Evolutionary conservation across 2,888 invertebrate species (phyloP).

Genomic region (Lepidocyrtinus sp.): DNA sequence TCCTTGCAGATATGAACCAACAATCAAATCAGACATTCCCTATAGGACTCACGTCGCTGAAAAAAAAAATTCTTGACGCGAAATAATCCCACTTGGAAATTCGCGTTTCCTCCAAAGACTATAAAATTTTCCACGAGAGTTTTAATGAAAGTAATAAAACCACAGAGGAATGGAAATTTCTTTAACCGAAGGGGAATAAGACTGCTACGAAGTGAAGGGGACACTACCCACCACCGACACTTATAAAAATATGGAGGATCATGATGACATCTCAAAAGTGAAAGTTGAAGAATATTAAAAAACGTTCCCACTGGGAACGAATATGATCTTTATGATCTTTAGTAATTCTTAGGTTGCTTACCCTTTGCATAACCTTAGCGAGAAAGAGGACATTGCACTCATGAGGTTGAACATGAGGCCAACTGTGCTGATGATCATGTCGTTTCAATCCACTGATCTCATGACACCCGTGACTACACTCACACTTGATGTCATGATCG

Average conservation of each 20-base stretch:
- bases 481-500: conserved; percentile 65
- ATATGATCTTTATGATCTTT: background rate
- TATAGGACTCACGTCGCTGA: too few relatives aligned
- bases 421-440: conserved; percentile 68
- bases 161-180: too few relatives aligned
- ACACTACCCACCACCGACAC: too few relatives aligned
- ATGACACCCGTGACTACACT: conserved; percentile 69
- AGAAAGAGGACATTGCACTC: conserved; percentile 91
- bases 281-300: too few relatives aligned
- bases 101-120: background rate
- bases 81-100: conserved; percentile 4
- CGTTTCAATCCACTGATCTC: conserved; percentile 68
- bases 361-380: conserved; percentile 79
- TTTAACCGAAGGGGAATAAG: too few relatives aligned
- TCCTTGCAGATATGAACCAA: too few relatives aligned
- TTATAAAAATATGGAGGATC: too few relatives aligned
- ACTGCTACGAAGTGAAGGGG: too few relatives aligned
- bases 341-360: conserved; percentile 40
- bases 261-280: too few relatives aligned
- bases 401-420: conserved; percentile 76
- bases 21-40: too few relatives aligned
- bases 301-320: background rate
- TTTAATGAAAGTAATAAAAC: conserved; percentile 57
- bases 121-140: background rate
- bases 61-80: too few relatives aligned